phyloP scores from a whole-genome alignment of 53 echinoderm and acorn worm species.

The Mesocentrotus franciscanus region DNA sequence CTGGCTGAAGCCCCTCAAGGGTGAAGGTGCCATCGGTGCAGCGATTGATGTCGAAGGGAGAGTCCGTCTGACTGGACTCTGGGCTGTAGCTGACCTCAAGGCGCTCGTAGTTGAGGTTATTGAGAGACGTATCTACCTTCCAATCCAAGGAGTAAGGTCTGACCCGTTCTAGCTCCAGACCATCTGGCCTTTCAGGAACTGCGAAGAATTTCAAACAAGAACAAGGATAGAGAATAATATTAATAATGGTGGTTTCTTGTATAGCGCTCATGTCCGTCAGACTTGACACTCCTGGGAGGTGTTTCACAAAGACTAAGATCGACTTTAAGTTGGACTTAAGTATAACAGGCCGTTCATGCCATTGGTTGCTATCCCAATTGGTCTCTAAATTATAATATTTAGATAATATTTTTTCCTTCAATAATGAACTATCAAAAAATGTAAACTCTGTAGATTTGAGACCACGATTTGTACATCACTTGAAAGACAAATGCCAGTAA shows the following conservation, averaged over 20 bases:
- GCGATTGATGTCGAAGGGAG: constrained; percentile 61
- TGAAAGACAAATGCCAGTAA: too few species aligned
- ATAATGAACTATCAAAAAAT: too few species aligned
- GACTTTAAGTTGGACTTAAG: too few species aligned
- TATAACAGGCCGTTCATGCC: too few species aligned
- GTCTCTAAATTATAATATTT: too few species aligned
- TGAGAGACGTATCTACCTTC: constrained; percentile 52
- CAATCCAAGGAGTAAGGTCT: constrained; percentile 60
- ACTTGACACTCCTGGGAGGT: too few species aligned
- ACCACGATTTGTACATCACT: too few species aligned
- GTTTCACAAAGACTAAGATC: too few species aligned
- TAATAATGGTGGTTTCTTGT: background rate
- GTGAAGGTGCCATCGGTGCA: constrained; percentile 51
- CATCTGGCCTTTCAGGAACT: constrained; percentile 19
- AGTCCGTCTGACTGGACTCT: constrained; percentile 11
- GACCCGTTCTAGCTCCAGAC: background rate
- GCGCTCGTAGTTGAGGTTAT: constrained; percentile 43
- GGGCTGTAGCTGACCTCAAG: constrained; percentile 62
- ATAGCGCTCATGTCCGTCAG: too few species aligned
- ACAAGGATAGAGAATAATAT: background rate
- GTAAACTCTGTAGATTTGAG: too few species aligned
- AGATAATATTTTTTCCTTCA: too few species aligned
- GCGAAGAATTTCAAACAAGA: background rate
- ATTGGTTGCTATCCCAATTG: too few species aligned
- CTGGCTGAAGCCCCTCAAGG: constrained; percentile 74